Conservation (phyloP, 2,888 invertebrate species). For the Cosmorhoe ocellata region DNA sequence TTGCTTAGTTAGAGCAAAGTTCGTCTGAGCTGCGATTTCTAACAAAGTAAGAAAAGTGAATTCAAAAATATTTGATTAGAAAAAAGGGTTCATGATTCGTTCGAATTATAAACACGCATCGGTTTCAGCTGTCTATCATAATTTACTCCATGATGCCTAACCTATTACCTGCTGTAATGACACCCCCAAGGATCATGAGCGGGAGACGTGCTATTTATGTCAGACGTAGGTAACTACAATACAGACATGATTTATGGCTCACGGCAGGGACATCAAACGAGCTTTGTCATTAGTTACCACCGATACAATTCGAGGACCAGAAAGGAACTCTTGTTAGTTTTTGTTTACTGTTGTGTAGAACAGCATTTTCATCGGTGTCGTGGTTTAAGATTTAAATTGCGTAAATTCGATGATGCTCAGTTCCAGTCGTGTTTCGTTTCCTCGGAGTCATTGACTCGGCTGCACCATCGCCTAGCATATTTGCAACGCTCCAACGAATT, state of each 20-base stretch:
- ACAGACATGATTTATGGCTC: slow-evolving; percentile 40
- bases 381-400: slow-evolving; percentile 11
- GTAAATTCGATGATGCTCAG: slow-evolving; percentile 25
- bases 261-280: slow-evolving; percentile 27
- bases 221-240: too few species aligned
- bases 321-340: slow-evolving; percentile 29
- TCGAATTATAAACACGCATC: slow-evolving; percentile 30
- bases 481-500: slow-evolving; percentile 63
- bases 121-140: slow-evolving; percentile 45
- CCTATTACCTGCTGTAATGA: slow-evolving; percentile 48
- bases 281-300: slow-evolving; percentile 30
- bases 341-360: slow-evolving; percentile 33
- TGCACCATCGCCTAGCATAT: slow-evolving; percentile 53
- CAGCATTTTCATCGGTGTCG: background rate
- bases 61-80: too few species aligned
- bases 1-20: slow-evolving; percentile 16
- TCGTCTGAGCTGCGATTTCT: slow-evolving; percentile 25
- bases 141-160: slow-evolving; percentile 39
- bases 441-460: slow-evolving; percentile 56
- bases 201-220: slow-evolving; percentile 39
- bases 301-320: slow-evolving; percentile 18
- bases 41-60: slow-evolving; percentile 25
- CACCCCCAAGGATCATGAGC: slow-evolving; percentile 36
- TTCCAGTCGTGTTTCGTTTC: slow-evolving; percentile 28
- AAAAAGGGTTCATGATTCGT: slow-evolving; percentile 18